Evolutionary conservation across 2,113 vertebrate genomes (phyloP).

Genomic region (Antechinus flavipes): DNA sequence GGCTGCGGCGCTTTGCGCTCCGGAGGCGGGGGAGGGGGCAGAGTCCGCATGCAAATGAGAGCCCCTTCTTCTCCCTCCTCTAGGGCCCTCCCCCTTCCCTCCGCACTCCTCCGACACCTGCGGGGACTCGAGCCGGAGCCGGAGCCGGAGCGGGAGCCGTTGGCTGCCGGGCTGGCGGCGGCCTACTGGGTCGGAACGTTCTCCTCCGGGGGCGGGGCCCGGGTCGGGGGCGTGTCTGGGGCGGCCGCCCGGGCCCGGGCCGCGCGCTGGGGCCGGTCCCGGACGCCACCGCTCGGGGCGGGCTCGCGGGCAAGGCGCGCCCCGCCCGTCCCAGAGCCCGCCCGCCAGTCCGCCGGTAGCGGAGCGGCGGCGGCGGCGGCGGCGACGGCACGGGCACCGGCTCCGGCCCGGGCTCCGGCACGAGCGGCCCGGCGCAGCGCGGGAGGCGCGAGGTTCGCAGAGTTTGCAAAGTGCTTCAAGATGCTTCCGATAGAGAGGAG

Average conservation of each 20-base stretch:
- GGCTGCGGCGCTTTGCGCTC: background rate
- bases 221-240: background rate
- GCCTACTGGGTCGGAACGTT: background rate
- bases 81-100: background rate
- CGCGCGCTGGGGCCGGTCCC: background rate
- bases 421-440: background rate
- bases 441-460: background rate
- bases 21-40: background rate
- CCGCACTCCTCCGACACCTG: background rate
- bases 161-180: background rate
- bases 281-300: background rate
- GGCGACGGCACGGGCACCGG: background rate
- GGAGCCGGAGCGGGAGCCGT: background rate
- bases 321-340: background rate
- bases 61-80: background rate
- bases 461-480: background rate
- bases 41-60: background rate
- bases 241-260: no score
- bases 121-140: background rate
- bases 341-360: background rate
- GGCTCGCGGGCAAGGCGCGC: background rate
- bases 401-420: no score
- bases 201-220: background rate
- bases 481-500: background rate
- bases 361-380: background rate